A percentile compares a stretch with the other conserved stretches of the same genome.
Conservation (phyloP, 2,888 invertebrate genomes). For the Acheta domesticus region DNA sequence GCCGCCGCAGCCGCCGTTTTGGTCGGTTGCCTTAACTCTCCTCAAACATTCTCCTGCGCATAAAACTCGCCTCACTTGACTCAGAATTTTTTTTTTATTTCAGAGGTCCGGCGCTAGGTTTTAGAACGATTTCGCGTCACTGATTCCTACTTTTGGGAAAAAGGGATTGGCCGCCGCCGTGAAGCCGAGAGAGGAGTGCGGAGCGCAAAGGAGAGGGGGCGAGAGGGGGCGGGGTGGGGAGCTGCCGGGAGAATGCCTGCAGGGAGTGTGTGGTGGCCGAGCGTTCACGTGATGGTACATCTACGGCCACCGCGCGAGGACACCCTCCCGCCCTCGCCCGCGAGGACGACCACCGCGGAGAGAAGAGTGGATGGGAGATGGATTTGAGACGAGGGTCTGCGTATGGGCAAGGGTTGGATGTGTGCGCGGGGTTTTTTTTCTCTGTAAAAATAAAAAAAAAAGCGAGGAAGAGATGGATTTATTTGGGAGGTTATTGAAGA, state of each 20-base stretch:
- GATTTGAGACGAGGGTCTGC: neutral
- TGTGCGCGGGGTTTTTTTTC: neutral
- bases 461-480: neutral
- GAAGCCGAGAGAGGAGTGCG: neutral
- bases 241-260: neutral
- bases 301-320: neutral
- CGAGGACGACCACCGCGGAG: no score
- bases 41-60: slow-evolving; percentile 9
- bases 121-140: slow-evolving; percentile 28
- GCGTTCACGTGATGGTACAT: neutral
- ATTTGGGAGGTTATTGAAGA: slow-evolving; percentile 26
- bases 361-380: neutral
- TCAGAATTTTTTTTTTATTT: neutral
- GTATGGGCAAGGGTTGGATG: neutral
- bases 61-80: slow-evolving; percentile 28
- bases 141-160: slow-evolving; percentile 31
- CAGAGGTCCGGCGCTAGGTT: neutral
- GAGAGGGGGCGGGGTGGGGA: neutral
- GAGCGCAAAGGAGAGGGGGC: neutral
- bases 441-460: neutral
- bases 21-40: neutral
- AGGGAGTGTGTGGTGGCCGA: neutral
- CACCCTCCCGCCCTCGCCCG: no score
- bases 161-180: slow-evolving; percentile 25
- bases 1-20: neutral